These are phyloP conservation scores for Agrenia bidenticulata DNA, from an alignment of 2,888 invertebrate species.

Conservation along the genomic window DNA sequence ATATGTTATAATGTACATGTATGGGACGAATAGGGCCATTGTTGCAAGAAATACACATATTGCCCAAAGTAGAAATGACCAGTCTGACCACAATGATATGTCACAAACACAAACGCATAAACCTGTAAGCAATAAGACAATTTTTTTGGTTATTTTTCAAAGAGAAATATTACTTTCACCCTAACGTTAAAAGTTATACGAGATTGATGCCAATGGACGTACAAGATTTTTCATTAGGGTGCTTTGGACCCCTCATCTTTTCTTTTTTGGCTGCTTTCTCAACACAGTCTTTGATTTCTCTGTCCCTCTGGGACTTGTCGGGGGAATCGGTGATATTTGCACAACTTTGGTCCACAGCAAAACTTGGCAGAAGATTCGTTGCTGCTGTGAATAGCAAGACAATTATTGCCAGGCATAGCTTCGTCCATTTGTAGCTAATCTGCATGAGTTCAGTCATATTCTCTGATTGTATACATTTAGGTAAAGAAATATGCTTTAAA, in stretches of 20 bases:
- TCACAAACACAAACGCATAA: constrained; percentile 46
- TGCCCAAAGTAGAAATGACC: constrained; percentile 43
- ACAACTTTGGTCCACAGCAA: neutral
- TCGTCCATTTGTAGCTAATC: constrained; percentile 34
- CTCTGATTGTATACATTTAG: too few relatives aligned
- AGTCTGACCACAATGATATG: constrained; percentile 34
- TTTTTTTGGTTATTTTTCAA: too few relatives aligned
- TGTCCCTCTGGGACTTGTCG: neutral
- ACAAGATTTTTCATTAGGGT: constrained; percentile 4
- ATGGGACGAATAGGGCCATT: constrained; percentile 37
- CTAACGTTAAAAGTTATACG: too few relatives aligned
- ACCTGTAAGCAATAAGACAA: constrained; percentile 21
- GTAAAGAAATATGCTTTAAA: too few relatives aligned
- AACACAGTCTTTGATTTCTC: constrained; percentile 5
- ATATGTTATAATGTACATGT: constrained; percentile 37
- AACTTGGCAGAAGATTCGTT: constrained; percentile 25
- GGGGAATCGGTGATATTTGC: neutral
- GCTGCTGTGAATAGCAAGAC: constrained; percentile 25
- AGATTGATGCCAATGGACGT: neutral
- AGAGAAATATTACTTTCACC: too few relatives aligned
- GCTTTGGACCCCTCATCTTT: neutral
- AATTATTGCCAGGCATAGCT: constrained; percentile 20
- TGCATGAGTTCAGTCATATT: too few relatives aligned
- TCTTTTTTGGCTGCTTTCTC: neutral
- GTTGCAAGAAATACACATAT: constrained; percentile 32